Evolutionary conservation across 1,140 invertebrate species (phyloP), one percentile per base, ranked within the genome.

Genomic region (Temnothorax curvispinosus): DNA sequence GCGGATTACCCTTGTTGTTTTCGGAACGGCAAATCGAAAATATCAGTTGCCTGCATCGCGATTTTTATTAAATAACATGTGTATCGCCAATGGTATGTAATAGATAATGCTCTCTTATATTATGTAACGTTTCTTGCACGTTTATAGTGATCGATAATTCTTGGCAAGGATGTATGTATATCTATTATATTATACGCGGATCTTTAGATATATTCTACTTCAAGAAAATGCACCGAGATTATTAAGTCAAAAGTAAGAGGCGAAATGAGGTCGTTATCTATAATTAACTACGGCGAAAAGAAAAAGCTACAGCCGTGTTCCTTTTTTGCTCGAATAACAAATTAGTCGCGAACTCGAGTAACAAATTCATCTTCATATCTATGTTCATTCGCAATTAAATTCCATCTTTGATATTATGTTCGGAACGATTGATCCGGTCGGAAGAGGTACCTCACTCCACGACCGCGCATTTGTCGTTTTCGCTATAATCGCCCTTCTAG

Each of bases 301-400:
- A 41, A 58, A 27, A 72, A 58, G 78, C 35, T 32, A 21, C 38
- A n/a, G 41, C 11, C 32, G 44, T 32, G 9, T 50, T 11, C 18
- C n/a, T 35, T 8, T 32, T 82, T 44, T 44, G 54, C 11, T 35
- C 38, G 60, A 88, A 67, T 75, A 84, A 87, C 86, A 87, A 87
- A 87, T 80, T 74, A 87, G 75, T 82, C 62, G 56, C 32, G 8
- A 58, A 56, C 38, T 75, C 32, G 18, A 44, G 8, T 74, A 52
- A 52, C 71, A 56, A 50, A 56, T 56, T 76, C 52, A 58, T 75
- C 50, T 67, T 85, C 56, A 76, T 85, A 85, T 67, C 65, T 69
- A 38, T 50, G 74, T 85, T 85, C 80, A n/a, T 85, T 64, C 21
- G 52, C 88, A 86, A 90, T 90, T 87, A 90, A 90, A 86, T 88